Base-by-base conservation (phyloP, 2,113 vertebrate species). In the Leiothrix lutea region DNA sequence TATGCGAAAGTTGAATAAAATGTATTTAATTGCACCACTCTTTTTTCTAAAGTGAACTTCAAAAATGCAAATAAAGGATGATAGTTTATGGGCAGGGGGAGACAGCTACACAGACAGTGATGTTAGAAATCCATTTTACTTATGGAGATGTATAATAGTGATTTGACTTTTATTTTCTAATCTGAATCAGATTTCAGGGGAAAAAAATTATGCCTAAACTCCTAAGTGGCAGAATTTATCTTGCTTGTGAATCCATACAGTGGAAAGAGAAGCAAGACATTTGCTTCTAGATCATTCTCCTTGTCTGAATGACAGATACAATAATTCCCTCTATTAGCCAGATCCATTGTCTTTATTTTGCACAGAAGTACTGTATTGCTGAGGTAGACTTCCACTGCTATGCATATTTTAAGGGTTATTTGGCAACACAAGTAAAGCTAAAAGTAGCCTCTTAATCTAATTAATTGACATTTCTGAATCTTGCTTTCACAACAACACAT, bases 391-490 rank as follows among this genome's bases (percentile, higher is more conserved):
- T 98, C 97, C 97, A 97, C 97, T 84, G 97, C 97, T 97, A 92
- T 97, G 98, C 98, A 98, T 98, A 98, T 98, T 98, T 98, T 98
- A 98, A 98, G 97, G 98, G 98, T 98, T 98, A 98, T 98, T 98
- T 98, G 98, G 98, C 98, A 98, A 98, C 97, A 98, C 91, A 87
- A 98, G 97, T 96, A 98, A 98, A 98, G 98, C 98, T 98, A 98
- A 98, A 98, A 98, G 98, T 98, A 98, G 98, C 98, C 98, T 98
- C 98, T 98, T 98, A 98, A 98, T 98, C 98, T 98, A 98, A 98
- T 98, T 98, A 98, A 98, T 98, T 98, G 98, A 98, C 98, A 98
- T 98, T 98, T 98, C 98, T 98, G 98, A 98, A 98, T 98, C 97
- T 98, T 98, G 98, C 98, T 98, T 98, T 98, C 98, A 98, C 98